phyloP scores from a whole-genome alignment of 1,140 invertebrate species.

The Chironomus striatipennis region DNA sequence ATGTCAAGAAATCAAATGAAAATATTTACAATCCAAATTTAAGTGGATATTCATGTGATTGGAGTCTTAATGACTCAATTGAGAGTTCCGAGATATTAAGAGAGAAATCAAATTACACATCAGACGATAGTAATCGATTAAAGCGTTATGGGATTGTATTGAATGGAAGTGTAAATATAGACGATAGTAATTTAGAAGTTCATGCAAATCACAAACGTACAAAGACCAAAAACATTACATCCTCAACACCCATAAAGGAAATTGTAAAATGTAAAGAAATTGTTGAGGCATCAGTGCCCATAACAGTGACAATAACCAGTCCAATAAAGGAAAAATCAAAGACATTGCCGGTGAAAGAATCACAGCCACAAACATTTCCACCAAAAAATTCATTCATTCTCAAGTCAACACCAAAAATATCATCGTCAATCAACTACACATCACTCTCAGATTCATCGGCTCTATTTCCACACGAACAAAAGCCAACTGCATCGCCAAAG shows the following conservation, averaged over 20 bases:
- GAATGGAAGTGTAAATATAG: constrained; percentile 30
- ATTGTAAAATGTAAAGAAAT: constrained; percentile 7
- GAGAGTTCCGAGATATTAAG: background rate
- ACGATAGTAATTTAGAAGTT: background rate
- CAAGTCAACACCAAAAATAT: constrained; percentile 36
- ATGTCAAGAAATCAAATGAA: background rate
- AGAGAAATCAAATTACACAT: constrained; percentile 24
- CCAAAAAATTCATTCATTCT: constrained; percentile 38
- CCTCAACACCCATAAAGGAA: constrained; percentile 17
- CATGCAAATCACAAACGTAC: constrained; percentile 21
- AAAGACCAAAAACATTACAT: background rate
- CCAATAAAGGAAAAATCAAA: constrained; percentile 47
- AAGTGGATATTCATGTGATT: background rate
- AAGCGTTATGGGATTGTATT: constrained; percentile 39
- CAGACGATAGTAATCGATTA: constrained; percentile 29
- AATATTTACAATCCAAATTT: background rate
- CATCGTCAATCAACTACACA: constrained; percentile 26
- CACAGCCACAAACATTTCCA: constrained; percentile 31
- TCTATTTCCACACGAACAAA: background rate
- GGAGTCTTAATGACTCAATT: constrained; percentile 17
- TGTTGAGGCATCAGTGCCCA: constrained; percentile 27
- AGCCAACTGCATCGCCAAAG: constrained; percentile 33
- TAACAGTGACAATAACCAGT: constrained; percentile 40
- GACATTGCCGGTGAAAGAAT: constrained; percentile 42
- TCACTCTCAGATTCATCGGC: constrained; percentile 31